Evolutionary conservation across 2,888 invertebrate genomes (phyloP).

Genomic region (Serripes groenlandicus): DNA sequence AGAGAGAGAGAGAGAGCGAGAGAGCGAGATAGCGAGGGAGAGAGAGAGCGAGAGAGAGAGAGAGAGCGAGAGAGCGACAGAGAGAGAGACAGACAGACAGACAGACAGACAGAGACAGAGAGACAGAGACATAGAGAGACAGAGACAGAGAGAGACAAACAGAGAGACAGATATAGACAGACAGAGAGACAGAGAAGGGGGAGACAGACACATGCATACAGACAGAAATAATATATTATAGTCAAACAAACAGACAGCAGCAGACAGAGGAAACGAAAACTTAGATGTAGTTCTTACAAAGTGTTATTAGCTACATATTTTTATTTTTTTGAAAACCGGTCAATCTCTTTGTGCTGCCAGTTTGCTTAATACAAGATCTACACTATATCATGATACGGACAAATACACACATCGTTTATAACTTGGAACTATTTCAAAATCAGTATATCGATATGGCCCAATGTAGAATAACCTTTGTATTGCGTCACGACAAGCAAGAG

Average conservation of each 20-base stretch:
- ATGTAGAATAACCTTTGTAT: too few species aligned
- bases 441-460: too few species aligned
- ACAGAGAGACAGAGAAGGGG: background rate
- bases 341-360: too few species aligned
- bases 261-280: background rate
- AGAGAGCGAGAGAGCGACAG: background rate
- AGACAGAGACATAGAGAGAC: background rate
- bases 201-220: background rate
- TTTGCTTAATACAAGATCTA: too few species aligned
- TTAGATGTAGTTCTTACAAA: too few species aligned
- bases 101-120: background rate
- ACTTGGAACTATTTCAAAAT: too few species aligned
- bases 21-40: background rate
- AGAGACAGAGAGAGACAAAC: background rate
- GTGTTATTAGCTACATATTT: too few species aligned
- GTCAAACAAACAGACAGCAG: background rate
- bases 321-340: too few species aligned
- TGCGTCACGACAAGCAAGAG: too few species aligned
- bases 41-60: background rate
- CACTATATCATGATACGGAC: too few species aligned
- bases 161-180: background rate
- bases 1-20: background rate
- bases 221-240: too few species aligned
- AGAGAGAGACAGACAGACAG: background rate
- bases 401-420: too few species aligned